Evolutionary conservation across 2,797 vertebrate species (phyloP).

Genomic region (Poeciliopsis presidionis): DNA sequence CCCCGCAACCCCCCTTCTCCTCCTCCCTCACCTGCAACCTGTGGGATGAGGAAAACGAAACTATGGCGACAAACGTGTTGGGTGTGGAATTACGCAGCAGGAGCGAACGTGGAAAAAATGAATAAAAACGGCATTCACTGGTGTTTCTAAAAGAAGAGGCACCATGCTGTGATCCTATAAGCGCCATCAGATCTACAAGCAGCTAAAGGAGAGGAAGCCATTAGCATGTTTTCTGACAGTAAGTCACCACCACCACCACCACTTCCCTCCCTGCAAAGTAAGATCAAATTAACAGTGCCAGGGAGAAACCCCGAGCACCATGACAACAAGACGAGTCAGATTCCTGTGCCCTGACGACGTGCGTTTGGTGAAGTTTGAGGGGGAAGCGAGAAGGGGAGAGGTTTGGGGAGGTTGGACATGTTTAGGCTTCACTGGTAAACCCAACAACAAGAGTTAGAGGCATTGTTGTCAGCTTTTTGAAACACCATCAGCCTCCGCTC

Average conservation of each 20-base stretch:
- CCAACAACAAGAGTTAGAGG: background rate
- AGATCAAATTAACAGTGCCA: constrained; percentile 11
- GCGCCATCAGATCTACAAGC: background rate
- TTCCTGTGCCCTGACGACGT: constrained; percentile 16
- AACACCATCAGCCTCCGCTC: background rate
- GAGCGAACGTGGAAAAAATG: background rate
- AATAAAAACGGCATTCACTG: constrained; percentile 20
- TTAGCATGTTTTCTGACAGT: constrained; percentile 6
- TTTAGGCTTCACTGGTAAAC: background rate
- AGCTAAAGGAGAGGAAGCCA: background rate
- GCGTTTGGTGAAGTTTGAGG: constrained; percentile 6
- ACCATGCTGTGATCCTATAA: background rate
- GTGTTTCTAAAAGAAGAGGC: constrained; percentile 11
- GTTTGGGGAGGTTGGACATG: no score
- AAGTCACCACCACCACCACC: background rate
- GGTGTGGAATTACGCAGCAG: constrained; percentile 50
- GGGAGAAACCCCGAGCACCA: constrained; percentile 16
- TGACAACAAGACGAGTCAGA: constrained; percentile 33
- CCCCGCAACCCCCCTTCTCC: no score
- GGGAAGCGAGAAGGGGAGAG: background rate
- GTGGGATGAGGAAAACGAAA: constrained; percentile 50
- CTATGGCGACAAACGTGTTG: constrained; percentile 44
- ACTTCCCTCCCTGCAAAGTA: background rate
- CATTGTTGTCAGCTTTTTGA: constrained; percentile 6
- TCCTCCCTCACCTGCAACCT: constrained; percentile 7